Evolutionary conservation across 2,888 invertebrate genomes (phyloP).

Genomic region (Xanthorhoe spadicearia): DNA sequence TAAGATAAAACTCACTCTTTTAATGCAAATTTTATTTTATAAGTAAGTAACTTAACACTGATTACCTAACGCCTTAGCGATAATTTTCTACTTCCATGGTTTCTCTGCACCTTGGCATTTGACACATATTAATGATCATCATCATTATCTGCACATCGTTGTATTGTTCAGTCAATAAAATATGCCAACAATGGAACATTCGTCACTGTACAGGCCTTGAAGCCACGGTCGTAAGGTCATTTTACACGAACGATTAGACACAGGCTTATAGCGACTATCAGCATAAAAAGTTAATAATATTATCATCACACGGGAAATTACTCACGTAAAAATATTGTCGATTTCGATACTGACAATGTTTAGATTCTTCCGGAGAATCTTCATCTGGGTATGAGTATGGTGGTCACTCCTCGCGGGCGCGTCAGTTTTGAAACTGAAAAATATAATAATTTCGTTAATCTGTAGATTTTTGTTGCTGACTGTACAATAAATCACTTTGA

Average conservation of each 20-base stretch:
- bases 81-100: neutral
- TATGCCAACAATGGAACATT: constrained; percentile 45
- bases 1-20: too few species aligned
- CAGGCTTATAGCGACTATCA: constrained; percentile 29
- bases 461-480: neutral
- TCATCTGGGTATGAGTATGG: too few species aligned
- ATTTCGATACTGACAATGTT: too few species aligned
- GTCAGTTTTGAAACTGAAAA: too few species aligned
- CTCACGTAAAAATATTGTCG: neutral
- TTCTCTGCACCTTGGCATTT: neutral
- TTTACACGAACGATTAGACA: constrained; percentile 62
- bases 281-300: neutral
- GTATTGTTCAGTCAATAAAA: constrained; percentile 16
- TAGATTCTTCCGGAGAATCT: too few species aligned
- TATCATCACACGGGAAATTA: too few species aligned
- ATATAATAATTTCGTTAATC: too few species aligned
- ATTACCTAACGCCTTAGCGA: too few species aligned
- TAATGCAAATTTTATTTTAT: too few species aligned
- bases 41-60: too few species aligned
- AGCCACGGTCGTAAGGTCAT: constrained; percentile 56
- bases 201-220: constrained; percentile 43
- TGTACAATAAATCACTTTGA: constrained; percentile 12
- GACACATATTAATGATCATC: neutral
- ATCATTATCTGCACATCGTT: neutral
- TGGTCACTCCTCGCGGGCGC: too few species aligned